Conservation (phyloP, 2,888 invertebrate genomes). For the Hololepta plana region DNA sequence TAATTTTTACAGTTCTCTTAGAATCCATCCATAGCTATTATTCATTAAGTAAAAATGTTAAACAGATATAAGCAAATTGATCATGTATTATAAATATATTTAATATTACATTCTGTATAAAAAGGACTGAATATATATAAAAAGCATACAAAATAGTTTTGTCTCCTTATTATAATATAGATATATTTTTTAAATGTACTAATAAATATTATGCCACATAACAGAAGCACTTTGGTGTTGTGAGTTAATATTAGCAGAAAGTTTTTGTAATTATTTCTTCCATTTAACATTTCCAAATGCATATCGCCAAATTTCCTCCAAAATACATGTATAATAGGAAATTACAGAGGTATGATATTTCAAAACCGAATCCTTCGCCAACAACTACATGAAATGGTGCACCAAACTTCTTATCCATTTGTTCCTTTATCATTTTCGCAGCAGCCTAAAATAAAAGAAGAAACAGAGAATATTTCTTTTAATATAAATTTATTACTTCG, state of each 20-base stretch:
- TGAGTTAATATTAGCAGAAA: constrained; percentile 5
- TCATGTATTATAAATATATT: constrained; percentile 9
- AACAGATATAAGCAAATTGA: too few species aligned
- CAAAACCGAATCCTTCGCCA: constrained; percentile 89
- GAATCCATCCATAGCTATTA: too few species aligned
- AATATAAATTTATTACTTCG: constrained; percentile 34
- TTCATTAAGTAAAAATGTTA: too few species aligned
- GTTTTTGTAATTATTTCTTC: constrained; percentile 20
- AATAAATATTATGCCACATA: constrained; percentile 10
- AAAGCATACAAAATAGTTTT: constrained; percentile 7
- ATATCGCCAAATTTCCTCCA: constrained; percentile 76
- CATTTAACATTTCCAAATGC: constrained; percentile 72
- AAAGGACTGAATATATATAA: constrained; percentile 12
- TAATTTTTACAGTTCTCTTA: too few species aligned
- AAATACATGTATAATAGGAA: constrained; percentile 78
- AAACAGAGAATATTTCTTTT: constrained; percentile 5
- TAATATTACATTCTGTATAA: constrained; percentile 7
- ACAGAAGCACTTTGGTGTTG: not conserved
- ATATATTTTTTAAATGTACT: constrained; percentile 11
- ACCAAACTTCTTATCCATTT: constrained; percentile 91
- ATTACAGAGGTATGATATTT: constrained; percentile 79
- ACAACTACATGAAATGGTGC: constrained; percentile 90
- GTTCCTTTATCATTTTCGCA: constrained; percentile 86
- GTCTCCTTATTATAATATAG: constrained; percentile 8
- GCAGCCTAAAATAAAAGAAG: constrained; percentile 40